phyloP scores from a whole-genome alignment of 2,797 vertebrate genomes.

The Otus scops region DNA sequence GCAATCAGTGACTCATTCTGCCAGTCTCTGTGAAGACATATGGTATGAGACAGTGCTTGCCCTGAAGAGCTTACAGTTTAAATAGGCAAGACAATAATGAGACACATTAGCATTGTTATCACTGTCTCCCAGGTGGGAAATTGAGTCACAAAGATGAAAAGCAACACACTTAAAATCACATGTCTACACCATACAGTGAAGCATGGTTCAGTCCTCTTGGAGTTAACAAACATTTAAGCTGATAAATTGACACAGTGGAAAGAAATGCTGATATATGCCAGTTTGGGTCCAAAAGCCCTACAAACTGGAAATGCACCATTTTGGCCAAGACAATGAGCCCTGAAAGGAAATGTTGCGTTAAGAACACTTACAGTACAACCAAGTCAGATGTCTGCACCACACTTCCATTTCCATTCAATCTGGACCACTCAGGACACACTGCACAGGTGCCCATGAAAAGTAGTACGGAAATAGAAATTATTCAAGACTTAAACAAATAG shows the following conservation, averaged over 20 bases:
- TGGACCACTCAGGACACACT: background rate
- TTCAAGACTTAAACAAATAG: accelerated
- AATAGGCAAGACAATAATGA: slow-evolving; percentile 65
- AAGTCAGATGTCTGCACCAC: background rate
- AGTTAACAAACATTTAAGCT: background rate
- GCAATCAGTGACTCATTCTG: slow-evolving; percentile 61
- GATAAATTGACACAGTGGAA: background rate
- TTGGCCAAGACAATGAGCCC: background rate
- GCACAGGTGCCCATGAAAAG: background rate
- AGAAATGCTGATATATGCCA: background rate
- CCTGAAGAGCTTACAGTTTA: slow-evolving; percentile 61
- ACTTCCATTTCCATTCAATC: background rate
- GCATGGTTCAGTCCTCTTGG: background rate
- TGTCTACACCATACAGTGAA: background rate
- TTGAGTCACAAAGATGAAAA: slow-evolving; percentile 48
- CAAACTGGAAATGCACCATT: background rate
- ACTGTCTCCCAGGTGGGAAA: slow-evolving; percentile 33
- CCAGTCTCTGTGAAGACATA: slow-evolving; percentile 61
- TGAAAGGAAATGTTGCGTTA: background rate
- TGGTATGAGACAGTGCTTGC: slow-evolving; percentile 59
- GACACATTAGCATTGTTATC: slow-evolving; percentile 59
- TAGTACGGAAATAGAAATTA: background rate
- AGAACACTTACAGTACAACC: no score
- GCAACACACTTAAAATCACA: slow-evolving; percentile 16
- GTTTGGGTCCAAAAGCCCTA: background rate